A percentile compares a stretch with the other conserved stretches of the same genome.
phyloP scores from a whole-genome alignment of 2,888 invertebrate species.

The Gortyna flavago region DNA sequence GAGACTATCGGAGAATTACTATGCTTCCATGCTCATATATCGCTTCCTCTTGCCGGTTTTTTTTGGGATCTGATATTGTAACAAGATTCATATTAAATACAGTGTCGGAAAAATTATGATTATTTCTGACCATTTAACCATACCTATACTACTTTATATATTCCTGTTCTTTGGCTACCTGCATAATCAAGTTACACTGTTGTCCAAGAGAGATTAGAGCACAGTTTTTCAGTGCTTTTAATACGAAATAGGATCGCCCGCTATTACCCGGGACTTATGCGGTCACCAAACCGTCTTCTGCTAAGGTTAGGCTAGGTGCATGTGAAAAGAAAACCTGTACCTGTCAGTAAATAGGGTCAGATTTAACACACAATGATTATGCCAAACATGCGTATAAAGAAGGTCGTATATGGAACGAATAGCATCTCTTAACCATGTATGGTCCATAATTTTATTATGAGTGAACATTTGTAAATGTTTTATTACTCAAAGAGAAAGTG shows the following conservation, averaged over 20 bases:
- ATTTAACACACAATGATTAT: constrained; percentile 19
- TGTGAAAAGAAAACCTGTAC: not conserved
- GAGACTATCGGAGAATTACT: not conserved
- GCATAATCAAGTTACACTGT: not conserved
- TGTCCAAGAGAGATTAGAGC: not conserved
- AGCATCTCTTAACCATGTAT: constrained; percentile 10
- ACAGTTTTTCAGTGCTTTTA: not conserved
- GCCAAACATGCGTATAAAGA: constrained; percentile 8
- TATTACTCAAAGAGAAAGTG: constrained; percentile 52
- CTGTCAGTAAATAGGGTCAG: not conserved
- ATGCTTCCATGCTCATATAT: not conserved
- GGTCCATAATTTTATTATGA: constrained; percentile 33
- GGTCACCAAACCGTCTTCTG: too few species aligned
- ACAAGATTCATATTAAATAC: not conserved
- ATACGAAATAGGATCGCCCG: not conserved
- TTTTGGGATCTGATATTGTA: not conserved
- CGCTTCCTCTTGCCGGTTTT: not conserved
- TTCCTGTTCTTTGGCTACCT: not conserved
- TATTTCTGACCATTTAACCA: not conserved
- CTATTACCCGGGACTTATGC: not conserved
- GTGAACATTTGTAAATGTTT: constrained; percentile 43
- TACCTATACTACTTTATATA: not conserved
- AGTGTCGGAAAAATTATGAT: not conserved
- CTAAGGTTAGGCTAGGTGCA: not conserved
- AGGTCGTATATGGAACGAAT: not conserved